Percentiles rank a stretch among this genome's conserved stretches.
phyloP scores from a whole-genome alignment of 2,113 vertebrate species.

The Geococcyx californianus region DNA sequence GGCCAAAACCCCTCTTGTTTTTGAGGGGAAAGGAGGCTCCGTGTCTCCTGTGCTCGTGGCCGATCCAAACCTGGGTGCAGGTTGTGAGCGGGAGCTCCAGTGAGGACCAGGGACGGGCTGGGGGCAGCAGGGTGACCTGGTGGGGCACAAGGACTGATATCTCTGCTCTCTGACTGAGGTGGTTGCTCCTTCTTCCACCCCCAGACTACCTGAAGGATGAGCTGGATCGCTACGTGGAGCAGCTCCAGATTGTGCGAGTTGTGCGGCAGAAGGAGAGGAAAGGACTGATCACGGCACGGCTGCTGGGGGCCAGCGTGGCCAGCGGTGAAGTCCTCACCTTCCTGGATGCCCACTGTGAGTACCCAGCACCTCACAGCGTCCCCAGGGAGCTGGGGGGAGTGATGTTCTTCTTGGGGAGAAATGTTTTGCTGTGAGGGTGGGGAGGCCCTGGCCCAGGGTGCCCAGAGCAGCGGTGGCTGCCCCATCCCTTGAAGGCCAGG shows the following conservation, averaged over 20 bases:
- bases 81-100: too few relatives aligned
- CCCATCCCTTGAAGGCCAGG: too few relatives aligned
- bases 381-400: fast-evolving
- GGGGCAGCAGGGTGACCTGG: background rate
- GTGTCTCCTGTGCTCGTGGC: fast-evolving
- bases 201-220: constrained; percentile 85
- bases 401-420: too few relatives aligned
- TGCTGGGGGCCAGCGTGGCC: constrained; percentile 89
- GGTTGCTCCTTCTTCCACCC: fast-evolving
- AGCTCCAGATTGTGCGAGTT: constrained; percentile 87
- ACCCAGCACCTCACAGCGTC: fast-evolving
- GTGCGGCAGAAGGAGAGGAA: constrained; percentile 89
- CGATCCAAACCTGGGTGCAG: fast-evolving
- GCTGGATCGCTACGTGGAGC: constrained; percentile 82
- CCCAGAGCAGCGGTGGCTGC: too few relatives aligned
- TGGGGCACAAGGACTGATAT: fast-evolving
- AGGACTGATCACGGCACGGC: constrained; percentile 91
- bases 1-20: background rate
- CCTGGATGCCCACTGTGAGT: constrained; percentile 94
- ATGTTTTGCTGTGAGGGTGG: too few relatives aligned
- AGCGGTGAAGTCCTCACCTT: constrained; percentile 92
- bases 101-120: fast-evolving
- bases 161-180: fast-evolving
- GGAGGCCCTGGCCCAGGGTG: too few relatives aligned
- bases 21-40: background rate